Evolutionary conservation across 2,113 vertebrate genomes (phyloP).

Genomic region (Mesocricetus auratus): DNA sequence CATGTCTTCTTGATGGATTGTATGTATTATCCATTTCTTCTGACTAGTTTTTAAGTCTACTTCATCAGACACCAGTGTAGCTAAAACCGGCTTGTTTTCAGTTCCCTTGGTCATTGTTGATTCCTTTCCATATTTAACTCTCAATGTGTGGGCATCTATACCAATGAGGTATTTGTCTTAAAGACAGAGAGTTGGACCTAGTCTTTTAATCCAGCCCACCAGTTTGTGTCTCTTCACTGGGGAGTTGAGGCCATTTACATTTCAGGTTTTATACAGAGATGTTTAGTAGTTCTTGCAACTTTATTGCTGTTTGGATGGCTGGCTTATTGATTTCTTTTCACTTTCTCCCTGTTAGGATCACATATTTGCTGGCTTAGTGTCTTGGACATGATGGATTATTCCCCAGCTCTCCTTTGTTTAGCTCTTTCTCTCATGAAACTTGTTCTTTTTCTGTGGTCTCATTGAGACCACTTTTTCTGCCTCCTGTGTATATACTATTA

Average conservation of each 20-base stretch:
- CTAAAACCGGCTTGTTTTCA: background rate
- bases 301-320: background rate
- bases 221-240: background rate
- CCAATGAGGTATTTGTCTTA: background rate
- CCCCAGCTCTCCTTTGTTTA: background rate
- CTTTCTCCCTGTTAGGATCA: background rate
- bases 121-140: background rate
- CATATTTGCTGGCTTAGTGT: background rate
- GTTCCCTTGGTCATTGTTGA: too few relatives aligned
- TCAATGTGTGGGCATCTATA: background rate
- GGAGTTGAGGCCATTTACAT: background rate
- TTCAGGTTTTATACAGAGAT: background rate
- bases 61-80: background rate
- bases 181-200: background rate
- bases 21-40: background rate
- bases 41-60: background rate
- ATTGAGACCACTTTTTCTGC: background rate
- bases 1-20: background rate
- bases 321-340: background rate
- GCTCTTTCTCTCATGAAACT: background rate
- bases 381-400: too few relatives aligned
- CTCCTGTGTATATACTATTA: background rate
- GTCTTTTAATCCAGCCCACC: background rate
- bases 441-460: background rate
- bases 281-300: background rate